These are phyloP conservation scores for Teleopsis dalmanni DNA, from an alignment of 1,140 invertebrate species.

Conservation along the genomic window DNA sequence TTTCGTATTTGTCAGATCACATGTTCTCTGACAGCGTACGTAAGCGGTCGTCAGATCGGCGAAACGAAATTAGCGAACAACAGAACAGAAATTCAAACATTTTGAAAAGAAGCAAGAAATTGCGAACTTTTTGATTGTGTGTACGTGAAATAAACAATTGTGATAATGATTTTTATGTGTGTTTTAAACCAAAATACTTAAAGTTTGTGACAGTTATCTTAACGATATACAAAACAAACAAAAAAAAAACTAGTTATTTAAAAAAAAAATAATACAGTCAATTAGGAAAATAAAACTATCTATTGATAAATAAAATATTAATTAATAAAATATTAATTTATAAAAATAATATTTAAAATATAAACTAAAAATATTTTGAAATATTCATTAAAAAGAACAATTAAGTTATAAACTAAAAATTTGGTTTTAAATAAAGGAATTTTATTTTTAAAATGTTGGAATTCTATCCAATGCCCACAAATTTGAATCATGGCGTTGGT, in stretches of 20 bases:
- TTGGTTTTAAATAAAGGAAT: no score
- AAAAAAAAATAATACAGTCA: neutral
- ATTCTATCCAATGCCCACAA: constrained; percentile 44
- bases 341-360: no score
- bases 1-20: constrained; percentile 39
- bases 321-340: no score
- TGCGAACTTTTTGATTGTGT: no score
- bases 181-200: no score
- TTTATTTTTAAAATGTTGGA: constrained; percentile 42
- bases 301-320: no score
- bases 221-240: neutral
- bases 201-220: no score
- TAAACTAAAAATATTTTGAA: constrained; percentile 2
- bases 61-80: neutral
- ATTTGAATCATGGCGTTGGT: constrained; percentile 39
- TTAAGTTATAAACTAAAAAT: no score
- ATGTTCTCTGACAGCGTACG: constrained; percentile 42
- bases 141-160: no score
- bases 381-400: constrained; percentile 1
- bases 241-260: neutral
- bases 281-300: neutral
- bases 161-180: no score
- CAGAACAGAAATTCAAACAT: no score
- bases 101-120: neutral
- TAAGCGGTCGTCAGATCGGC: constrained; percentile 32